phyloP scores from a whole-genome alignment of 2,888 invertebrate genomes.

The Ochropacha duplaris region DNA sequence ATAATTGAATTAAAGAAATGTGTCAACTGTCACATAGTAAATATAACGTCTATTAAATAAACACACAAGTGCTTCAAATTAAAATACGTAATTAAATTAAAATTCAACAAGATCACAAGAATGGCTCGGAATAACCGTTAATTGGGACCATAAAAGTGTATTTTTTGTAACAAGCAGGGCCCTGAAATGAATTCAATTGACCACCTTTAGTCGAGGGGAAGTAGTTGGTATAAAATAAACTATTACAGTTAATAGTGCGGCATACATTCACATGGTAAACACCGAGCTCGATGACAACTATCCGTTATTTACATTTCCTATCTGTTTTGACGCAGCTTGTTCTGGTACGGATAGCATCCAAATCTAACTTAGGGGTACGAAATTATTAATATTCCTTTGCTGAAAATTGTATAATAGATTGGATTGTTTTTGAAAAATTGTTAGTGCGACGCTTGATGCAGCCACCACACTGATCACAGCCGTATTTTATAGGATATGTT shows the following conservation, averaged over 20 bases:
- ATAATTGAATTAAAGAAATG: constrained; percentile 5
- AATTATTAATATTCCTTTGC: no score
- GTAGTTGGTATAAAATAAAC: neutral
- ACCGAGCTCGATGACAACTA: constrained; percentile 36
- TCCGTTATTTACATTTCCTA: constrained; percentile 55
- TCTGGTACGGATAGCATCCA: constrained; percentile 38
- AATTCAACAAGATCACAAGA: constrained; percentile 16
- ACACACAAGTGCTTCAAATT: constrained; percentile 14
- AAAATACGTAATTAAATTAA: constrained; percentile 29
- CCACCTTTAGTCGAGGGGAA: neutral
- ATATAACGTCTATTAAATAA: constrained; percentile 12
- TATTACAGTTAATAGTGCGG: constrained; percentile 16
- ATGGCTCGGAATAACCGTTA: constrained; percentile 23
- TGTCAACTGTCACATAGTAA: constrained; percentile 11
- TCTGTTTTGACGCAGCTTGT: constrained; percentile 50
- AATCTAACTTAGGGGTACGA: neutral
- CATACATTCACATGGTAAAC: neutral
- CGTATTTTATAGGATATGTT: no score
- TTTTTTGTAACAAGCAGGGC: constrained; percentile 15
- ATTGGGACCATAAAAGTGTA: constrained; percentile 33
- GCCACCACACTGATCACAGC: no score
- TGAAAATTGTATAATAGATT: no score
- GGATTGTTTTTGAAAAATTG: no score
- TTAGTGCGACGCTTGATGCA: no score
- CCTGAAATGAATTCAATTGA: constrained; percentile 17